Evolutionary conservation across 2,888 invertebrate species (phyloP), one percentile per base, ranked within the genome.

Genomic region (Leptopilina syphax): DNA sequence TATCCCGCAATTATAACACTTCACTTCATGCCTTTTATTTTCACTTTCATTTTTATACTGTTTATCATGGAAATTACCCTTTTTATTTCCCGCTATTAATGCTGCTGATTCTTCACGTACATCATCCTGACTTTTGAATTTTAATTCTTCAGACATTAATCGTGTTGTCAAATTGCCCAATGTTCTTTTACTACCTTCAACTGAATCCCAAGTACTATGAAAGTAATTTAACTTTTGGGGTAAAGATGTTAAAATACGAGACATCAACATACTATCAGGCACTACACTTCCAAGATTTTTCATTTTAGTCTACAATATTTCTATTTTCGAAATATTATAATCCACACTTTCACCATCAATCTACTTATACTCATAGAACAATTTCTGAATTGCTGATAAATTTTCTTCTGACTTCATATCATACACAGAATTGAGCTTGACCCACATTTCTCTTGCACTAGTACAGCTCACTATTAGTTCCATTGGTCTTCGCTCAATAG

Each of bases 341-440:
- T 79, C 83, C 10, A 84, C 82, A 60, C 70, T 76, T 60, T 60
- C 78, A 41, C 68, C 27, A 10, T 10, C 60, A 10, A 82, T 67
- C 84, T 81, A 84, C 66, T 83, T 78, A 65, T 80, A 85, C 27
- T 84, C 82, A 65, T 83, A 85, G 65, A 85, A 85, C 70, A 79
- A 65, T 67, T 85, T 84, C 73, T 83, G 84, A 13, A 84, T 65
- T 10, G 83, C 76, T 1, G 67, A 70, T 68, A 83, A 76, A 70
- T 73, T 78, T 77, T 83, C 83, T 12, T 83, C 82, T 12, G 79
- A 81, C 57, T 82, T 84, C 67, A 84, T 44, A 57, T 85, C 85
- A 57, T 79, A 85, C 4, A 85, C 81, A 34, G 77, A 41, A 70
- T 84, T 78, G 60, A 84, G 65, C 73, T 84, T 84, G 24, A 63